Conservation (phyloP, 2,797 vertebrate species). For the Malurus leucopterus region DNA sequence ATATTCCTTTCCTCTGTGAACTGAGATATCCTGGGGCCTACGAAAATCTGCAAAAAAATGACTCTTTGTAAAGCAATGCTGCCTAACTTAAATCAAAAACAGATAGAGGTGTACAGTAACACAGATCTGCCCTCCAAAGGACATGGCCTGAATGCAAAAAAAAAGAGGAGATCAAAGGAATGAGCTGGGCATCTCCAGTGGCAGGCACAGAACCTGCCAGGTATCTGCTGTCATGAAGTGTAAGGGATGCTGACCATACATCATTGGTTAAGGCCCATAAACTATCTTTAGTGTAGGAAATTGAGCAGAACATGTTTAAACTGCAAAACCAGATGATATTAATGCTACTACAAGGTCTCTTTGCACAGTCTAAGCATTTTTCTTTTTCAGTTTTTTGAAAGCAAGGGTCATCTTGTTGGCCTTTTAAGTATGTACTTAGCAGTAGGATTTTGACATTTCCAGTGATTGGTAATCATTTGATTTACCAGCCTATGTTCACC, state of each 20-base stretch:
- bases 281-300: constrained; percentile 51
- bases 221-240: constrained; percentile 31
- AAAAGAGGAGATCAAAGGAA: constrained; percentile 60
- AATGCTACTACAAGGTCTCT: constrained; percentile 26
- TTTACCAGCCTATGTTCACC: background rate
- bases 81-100: constrained; percentile 58
- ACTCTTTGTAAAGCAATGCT: background rate
- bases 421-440: background rate
- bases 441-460: background rate
- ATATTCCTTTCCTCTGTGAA: constrained; percentile 6
- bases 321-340: constrained; percentile 45
- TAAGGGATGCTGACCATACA: constrained; percentile 24
- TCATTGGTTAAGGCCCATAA: constrained; percentile 22
- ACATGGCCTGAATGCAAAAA: background rate
- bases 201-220: constrained; percentile 38
- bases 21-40: constrained; percentile 29
- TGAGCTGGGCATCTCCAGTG: constrained; percentile 51
- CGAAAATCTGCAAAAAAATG: constrained; percentile 45
- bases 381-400: background rate
- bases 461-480: background rate
- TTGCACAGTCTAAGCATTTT: background rate
- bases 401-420: background rate
- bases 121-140: constrained; percentile 19
- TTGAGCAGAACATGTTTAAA: constrained; percentile 46
- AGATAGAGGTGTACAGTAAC: constrained; percentile 44